Evolutionary conservation across 2,113 vertebrate species (phyloP), one percentile per base, ranked within the genome.

Genomic region (Etheostoma cragini): DNA sequence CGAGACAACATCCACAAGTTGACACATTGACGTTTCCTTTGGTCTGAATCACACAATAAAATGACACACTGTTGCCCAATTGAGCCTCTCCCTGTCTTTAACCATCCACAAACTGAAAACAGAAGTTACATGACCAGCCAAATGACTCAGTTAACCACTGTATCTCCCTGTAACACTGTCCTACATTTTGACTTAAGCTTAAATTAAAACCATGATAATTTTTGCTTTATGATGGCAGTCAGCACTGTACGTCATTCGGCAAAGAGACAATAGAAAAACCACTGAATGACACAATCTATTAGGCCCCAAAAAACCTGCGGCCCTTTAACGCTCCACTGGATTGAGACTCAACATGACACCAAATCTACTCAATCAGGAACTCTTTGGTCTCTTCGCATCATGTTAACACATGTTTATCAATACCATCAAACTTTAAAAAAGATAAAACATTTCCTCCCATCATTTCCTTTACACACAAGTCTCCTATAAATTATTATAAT

Each of bases 81-180:
- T 47, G 4, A 16, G 17, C 60, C 50, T 80, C 22, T 67, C 13
- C 3, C 26, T 21, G 38, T 65, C 19, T 57, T 52, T 54, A 47
- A n/a, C 8, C 45, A 74, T 67, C 58, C 67, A 74, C 69, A 81
- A 62, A 81, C 24, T 71, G 46, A 76, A 81, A 85, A 57, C 49
- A 78, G 60, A n/a, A 70, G 72, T 83, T 52, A 65, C 46, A 26
- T 45, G 57, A 12, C 3, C 58, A 35, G 60, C 17, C 16, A 46
- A 19, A 38, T 14, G 35, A 45, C 46, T 80, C 76, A 83, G 8
- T 11, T 30, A 69, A 65, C 60, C 66, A 42, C 58, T 35, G 1
- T 30, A 8, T 30, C 26, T 0, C 11, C 11, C 2, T 17, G 8
- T 12, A 13, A 17, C 56, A 24, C 21, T 47, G 26, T 62, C 10